Evolutionary conservation across 1,140 invertebrate genomes (phyloP).

Genomic region (Cotesia chilonis): DNA sequence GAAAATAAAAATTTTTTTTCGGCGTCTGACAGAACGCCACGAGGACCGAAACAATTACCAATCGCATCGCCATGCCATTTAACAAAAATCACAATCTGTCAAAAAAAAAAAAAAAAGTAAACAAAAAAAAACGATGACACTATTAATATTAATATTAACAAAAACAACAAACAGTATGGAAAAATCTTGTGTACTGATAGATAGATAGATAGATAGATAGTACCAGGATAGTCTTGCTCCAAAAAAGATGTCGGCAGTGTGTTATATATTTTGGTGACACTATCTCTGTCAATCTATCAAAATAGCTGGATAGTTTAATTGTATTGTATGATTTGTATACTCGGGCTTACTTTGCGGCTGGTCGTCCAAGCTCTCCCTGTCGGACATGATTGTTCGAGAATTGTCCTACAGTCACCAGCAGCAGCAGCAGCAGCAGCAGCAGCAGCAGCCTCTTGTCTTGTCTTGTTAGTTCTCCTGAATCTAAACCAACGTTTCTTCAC

Average conservation of each 20-base stretch:
- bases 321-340: constrained; percentile 6
- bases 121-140: neutral
- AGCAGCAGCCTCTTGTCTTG: no score
- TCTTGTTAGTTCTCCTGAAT: neutral
- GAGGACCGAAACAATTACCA: constrained; percentile 37
- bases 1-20: constrained; percentile 48
- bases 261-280: constrained; percentile 16
- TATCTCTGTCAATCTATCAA: no score
- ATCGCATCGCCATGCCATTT: neutral
- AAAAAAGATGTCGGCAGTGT: constrained; percentile 32
- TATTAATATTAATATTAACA: neutral
- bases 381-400: constrained; percentile 65
- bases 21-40: constrained; percentile 52
- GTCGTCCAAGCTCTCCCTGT: constrained; percentile 70
- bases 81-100: neutral
- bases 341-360: constrained; percentile 67
- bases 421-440: no score
- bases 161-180: no score
- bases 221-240: constrained; percentile 8
- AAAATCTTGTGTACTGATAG: neutral
- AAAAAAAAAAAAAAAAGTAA: constrained; percentile 18
- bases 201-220: neutral
- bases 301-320: no score
- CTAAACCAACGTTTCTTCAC: constrained; percentile 18
- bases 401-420: constrained; percentile 40